A percentile compares a stretch with the other conserved stretches of the same genome.
Conservation (phyloP, 1,140 invertebrate species). For the Trachelipus rathkii region DNA sequence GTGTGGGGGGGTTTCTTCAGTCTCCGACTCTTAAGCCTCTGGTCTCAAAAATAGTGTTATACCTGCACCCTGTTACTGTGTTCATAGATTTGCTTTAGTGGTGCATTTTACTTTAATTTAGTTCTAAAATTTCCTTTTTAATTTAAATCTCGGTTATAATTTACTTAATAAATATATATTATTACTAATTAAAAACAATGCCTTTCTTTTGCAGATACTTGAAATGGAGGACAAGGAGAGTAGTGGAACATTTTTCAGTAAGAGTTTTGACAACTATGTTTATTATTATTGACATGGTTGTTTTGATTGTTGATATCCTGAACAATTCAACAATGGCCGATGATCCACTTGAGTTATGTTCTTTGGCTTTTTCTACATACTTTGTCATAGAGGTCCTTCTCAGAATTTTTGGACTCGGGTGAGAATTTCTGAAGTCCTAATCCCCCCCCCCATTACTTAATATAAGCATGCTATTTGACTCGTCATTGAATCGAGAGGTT, state of each 20-base stretch:
- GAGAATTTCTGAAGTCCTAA: not conserved
- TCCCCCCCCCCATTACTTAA: no score
- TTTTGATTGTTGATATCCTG: constrained; percentile 23
- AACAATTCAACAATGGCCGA: constrained; percentile 10
- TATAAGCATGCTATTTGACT: no score
- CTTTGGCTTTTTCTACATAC: constrained; percentile 50
- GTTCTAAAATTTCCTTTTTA: no score
- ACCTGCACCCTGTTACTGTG: no score
- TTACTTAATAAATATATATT: no score
- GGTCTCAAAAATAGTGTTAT: no score
- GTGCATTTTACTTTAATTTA: no score
- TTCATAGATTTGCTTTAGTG: no score
- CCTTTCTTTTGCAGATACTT: constrained; percentile 17
- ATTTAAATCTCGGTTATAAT: no score
- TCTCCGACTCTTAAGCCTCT: no score
- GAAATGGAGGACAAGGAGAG: constrained; percentile 20
- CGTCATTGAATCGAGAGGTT: no score
- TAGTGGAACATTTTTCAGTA: constrained; percentile 29
- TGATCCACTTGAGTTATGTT: constrained; percentile 25
- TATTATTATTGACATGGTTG: constrained; percentile 28
- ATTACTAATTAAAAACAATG: not conserved
- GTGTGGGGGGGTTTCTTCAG: no score
- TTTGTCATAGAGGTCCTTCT: constrained; percentile 52
- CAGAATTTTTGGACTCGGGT: constrained; percentile 47
- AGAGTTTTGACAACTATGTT: constrained; percentile 24